These are phyloP conservation scores for Rhopalosiphum nymphaeae DNA, from an alignment of 2,888 invertebrate genomes.

Conservation along the genomic window DNA sequence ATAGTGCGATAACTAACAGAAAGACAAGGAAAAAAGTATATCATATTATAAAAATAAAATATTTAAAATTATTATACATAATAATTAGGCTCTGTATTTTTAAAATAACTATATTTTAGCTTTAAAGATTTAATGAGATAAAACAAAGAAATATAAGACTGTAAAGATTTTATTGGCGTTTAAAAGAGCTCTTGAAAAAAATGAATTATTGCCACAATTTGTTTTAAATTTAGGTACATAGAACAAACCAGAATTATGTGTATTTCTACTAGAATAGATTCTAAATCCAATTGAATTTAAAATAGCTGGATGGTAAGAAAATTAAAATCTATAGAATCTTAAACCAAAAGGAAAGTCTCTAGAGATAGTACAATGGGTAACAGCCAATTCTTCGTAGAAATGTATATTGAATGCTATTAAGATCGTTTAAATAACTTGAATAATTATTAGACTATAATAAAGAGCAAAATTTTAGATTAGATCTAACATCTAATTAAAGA, in stretches of 20 bases:
- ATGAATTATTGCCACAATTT: not conserved
- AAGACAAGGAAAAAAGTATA: too few relatives aligned
- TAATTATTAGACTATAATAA: not conserved
- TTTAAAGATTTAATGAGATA: not conserved
- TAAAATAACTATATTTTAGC: not conserved
- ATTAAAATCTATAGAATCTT: not conserved
- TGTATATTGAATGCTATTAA: too few relatives aligned
- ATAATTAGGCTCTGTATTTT: too few relatives aligned
- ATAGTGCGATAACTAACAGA: too few relatives aligned
- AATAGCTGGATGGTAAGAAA: not conserved
- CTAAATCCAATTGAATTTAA: not conserved
- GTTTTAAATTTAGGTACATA: not conserved
- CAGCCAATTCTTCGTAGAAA: too few relatives aligned
- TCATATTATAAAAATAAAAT: too few relatives aligned
- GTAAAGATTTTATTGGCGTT: not conserved
- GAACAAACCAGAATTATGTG: not conserved
- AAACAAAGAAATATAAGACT: not conserved
- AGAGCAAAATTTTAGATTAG: too few relatives aligned
- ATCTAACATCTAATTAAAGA: too few relatives aligned
- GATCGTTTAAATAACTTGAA: too few relatives aligned
- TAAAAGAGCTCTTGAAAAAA: not conserved
- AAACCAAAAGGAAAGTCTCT: not conserved
- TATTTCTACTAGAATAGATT: not conserved
- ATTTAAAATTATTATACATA: too few relatives aligned
- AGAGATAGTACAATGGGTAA: not conserved